Base-by-base conservation (phyloP, 2,888 invertebrate species). In the Cryptocephalus moraei region DNA sequence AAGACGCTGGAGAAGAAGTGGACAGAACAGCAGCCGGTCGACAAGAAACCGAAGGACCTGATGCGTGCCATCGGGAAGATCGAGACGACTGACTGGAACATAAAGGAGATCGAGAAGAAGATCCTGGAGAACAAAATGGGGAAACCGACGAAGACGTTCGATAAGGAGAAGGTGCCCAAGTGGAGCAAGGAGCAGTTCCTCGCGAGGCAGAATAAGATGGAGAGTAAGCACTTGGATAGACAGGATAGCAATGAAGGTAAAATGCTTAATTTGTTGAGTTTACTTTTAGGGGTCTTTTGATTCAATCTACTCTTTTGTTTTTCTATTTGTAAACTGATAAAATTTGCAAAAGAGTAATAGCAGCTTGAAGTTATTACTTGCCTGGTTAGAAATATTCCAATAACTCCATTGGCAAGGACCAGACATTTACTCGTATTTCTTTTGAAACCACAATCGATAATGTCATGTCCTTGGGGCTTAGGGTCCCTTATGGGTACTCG, bases 41-140 rank as follows among this genome's bases (percentile, higher is more conserved):
- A 83, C 14, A 86, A 86, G 57, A 91, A 91, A 66, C 91, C 90
- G 1, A 88, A 85, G 69, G 91, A 91, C 70, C 74, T 92, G 51
- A 75, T 88, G 69, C 78, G 91, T 52, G 87, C 91, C 40, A 90
- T 92, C 50, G 91, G 91, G 45, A 56, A 56, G 47, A 87, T 92
- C 55, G 91, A 91, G 65, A 82, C 84, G 50, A 85, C 81, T 48
- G 92, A 93, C 69, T 92, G 92, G 91, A 91, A 92, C 70, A 84
- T 92, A 33, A 85, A 86, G 57, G 85, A 90, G 68, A 89, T 93
- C 32, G 91, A 93, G 64, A 84, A 87, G 66, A 91, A 92, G 71
- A 91, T 92, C 33, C 76, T 81, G 60, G 86, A 88, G 65, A 87
- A 82, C 62, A 79, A 82, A 62, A 9, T 53, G 45, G 55, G 60